Evolutionary conservation across 1,140 invertebrate genomes (phyloP).

Genomic region (Gonatopus flavifemur): DNA sequence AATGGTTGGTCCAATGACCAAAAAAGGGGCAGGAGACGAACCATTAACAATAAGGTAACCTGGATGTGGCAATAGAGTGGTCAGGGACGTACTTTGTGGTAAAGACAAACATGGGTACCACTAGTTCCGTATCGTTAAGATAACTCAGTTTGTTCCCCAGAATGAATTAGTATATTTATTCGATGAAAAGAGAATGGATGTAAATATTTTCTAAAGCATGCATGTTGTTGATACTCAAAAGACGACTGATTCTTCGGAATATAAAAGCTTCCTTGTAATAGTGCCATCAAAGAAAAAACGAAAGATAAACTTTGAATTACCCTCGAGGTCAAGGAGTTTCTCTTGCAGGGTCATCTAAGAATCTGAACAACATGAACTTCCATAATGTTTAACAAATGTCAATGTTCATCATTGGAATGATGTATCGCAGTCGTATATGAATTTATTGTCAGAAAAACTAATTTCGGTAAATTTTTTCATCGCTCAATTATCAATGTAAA

Average conservation of each 20-base stretch:
- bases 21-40: constrained; percentile 45
- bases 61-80: constrained; percentile 49
- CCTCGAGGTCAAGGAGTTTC: neutral
- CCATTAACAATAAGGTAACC: constrained; percentile 37
- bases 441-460: no score
- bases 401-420: no score
- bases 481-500: no score
- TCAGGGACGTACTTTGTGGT: constrained; percentile 55
- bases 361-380: no score
- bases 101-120: constrained; percentile 29
- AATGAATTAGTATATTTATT: neutral
- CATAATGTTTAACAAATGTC: no score
- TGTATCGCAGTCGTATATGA: no score
- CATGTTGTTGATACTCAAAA: no score
- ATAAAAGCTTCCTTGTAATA: constrained; percentile 3
- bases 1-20: no score
- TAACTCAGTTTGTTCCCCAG: neutral
- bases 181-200: neutral
- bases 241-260: neutral
- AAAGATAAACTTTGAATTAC: neutral
- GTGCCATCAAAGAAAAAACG: neutral
- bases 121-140: neutral
- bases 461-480: no score
- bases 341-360: neutral
- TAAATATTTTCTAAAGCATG: neutral